Evolutionary conservation across 2,797 vertebrate genomes (phyloP).

Genomic region (Lagorchestes hirsutus): DNA sequence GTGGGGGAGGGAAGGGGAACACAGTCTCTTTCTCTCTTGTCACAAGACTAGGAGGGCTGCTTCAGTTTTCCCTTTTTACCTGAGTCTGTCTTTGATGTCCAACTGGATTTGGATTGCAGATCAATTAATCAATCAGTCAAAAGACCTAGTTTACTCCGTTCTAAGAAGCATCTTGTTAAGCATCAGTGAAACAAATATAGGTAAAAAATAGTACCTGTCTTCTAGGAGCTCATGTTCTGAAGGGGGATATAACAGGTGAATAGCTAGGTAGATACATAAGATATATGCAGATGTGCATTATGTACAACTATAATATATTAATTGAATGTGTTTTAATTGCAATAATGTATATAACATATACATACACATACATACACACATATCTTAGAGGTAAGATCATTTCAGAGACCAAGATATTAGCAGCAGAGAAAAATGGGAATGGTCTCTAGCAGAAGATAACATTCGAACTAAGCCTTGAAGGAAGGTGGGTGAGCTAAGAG

Average conservation of each 20-base stretch:
- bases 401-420: neutral
- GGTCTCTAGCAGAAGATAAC: neutral
- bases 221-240: neutral
- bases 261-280: neutral
- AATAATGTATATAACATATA: neutral
- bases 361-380: neutral
- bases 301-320: neutral
- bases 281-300: neutral
- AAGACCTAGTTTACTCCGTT: neutral
- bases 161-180: neutral
- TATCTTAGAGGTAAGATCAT: neutral
- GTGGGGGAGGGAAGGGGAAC: neutral
- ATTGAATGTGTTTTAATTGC: too few species aligned
- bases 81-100: conserved; percentile 16
- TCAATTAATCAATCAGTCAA: neutral
- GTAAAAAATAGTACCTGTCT: neutral
- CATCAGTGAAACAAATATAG: neutral
- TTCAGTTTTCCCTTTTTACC: neutral
- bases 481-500: neutral
- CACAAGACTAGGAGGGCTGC: neutral
- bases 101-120: neutral
- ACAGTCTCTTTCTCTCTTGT: neutral
- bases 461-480: neutral
- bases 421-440: neutral
- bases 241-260: neutral